Evolutionary conservation across 2,888 invertebrate genomes (phyloP), one percentile per base, ranked within the genome.

Genomic region (Gibbula magus): DNA sequence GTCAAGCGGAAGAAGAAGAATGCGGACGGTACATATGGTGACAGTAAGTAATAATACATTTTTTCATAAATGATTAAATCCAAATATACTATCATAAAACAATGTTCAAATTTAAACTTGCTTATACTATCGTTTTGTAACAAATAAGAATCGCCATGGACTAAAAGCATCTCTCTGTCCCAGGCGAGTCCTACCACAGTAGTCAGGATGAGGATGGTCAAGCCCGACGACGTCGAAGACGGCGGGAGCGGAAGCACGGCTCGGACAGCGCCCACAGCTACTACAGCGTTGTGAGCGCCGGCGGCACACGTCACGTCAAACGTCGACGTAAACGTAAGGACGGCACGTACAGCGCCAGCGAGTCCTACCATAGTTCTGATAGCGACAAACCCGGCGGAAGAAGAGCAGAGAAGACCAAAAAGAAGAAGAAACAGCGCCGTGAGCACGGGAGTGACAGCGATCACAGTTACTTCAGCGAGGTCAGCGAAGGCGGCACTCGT

Each of bases 181-280:
- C 74, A 74, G 82, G 87, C 18, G 91, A 92, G 78, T 91, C 91
- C 0, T 92, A 92, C 78, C 91, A 92, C 84, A 91, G 91, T 84
- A 85, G 86, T 75, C 82, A 82, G 73, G 89, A 91, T 74, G 88
- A 84, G 73, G 92, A 89, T 0, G 92, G 92, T 2, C 81, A 88
- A 45, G 90, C 89, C 0, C 78, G 92, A 52, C 84, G 92, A 35
- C 86, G 92, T 18, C 85, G 89, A 4, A 84, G 92, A 39, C 86
- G 92, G 7, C 83, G 92, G 73, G 89, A 92, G 67, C 79, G 92
- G 20, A 90, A 90, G 53, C 92, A 92, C 80, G 88, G 86, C 13
- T 83, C 85, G 8, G 89, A 88, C 79, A 92, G 92, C 85, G 92
- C 90, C 0, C 91, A 92, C 82, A 91, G 91, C 83, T 92, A 92